Evolutionary conservation across 1,140 invertebrate species (phyloP).

Genomic region (Zaprionus kolodkinae): DNA sequence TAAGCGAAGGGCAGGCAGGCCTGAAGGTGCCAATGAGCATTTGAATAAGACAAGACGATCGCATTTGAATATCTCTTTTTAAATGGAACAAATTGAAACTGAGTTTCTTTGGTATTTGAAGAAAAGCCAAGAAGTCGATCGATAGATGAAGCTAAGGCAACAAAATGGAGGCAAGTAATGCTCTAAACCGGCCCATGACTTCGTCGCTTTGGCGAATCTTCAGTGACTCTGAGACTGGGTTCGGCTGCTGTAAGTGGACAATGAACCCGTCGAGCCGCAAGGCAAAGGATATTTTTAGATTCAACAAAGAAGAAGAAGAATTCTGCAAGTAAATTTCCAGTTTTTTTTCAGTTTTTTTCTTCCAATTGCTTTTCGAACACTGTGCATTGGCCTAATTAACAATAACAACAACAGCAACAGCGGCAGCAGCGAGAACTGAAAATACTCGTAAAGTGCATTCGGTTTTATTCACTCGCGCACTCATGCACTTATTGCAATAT

Average conservation of each 20-base stretch:
- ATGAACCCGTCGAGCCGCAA: constrained; percentile 55
- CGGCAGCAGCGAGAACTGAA: constrained; percentile 6
- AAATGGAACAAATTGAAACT: not conserved
- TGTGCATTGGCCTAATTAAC: constrained; percentile 72
- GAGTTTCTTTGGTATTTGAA: not conserved
- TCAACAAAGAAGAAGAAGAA: constrained; percentile 24
- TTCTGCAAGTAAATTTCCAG: constrained; percentile 21
- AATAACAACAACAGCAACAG: constrained; percentile 34
- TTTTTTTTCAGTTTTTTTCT: not conserved
- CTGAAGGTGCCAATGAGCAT: not conserved
- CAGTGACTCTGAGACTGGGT: not conserved
- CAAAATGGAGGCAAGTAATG: constrained; percentile 5
- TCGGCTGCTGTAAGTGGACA: constrained; percentile 23
- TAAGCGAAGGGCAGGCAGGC: constrained; percentile 22
- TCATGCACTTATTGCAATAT: constrained; percentile 43
- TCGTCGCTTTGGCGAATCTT: constrained; percentile 4
- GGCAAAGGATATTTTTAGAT: constrained; percentile 75
- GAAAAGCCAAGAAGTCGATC: not conserved
- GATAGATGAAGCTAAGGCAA: not conserved
- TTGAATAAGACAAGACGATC: not conserved
- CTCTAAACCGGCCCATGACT: constrained; percentile 33
- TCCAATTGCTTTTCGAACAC: constrained; percentile 17
- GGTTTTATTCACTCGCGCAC: constrained; percentile 59
- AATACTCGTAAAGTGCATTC: constrained; percentile 41
- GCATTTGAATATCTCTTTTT: not conserved